A percentile compares a stretch with the other conserved stretches of the same genome.
Evolutionary conservation across 2,797 vertebrate genomes (phyloP).

Genomic region (Onychomys leucogaster): DNA sequence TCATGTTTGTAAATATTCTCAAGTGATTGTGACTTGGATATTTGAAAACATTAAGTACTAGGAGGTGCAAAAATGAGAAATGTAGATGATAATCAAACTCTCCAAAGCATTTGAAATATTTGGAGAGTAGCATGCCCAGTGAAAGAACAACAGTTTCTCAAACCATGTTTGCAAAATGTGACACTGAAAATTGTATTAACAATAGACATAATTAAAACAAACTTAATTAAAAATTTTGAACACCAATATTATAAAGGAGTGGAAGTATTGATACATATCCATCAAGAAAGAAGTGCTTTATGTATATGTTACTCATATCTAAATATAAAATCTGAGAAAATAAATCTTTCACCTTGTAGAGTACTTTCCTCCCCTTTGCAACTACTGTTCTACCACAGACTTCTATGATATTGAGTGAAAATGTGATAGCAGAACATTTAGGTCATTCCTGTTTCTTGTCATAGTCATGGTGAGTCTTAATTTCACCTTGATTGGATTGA

Average conservation of each 20-base stretch:
- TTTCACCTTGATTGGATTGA: not conserved
- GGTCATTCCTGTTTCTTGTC: not conserved
- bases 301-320: not conserved
- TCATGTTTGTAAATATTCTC: not conserved
- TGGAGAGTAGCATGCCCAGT: accelerated
- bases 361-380: too few relatives aligned
- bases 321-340: not conserved
- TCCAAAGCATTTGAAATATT: not conserved
- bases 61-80: too few relatives aligned
- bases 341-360: not conserved
- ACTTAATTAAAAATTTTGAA: not conserved
- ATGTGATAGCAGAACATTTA: not conserved
- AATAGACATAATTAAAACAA: not conserved
- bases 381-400: not conserved
- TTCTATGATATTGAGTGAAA: not conserved
- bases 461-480: not conserved
- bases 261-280: too few relatives aligned
- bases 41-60: not conserved
- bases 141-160: not conserved
- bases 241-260: too few relatives aligned
- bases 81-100: not conserved
- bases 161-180: not conserved
- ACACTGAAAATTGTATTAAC: not conserved
- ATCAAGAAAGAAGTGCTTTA: not conserved
- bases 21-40: not conserved